A percentile compares a stretch with the other conserved stretches of the same genome.
Conservation (phyloP, 1,140 invertebrate species). For the Goniozus legneri region DNA sequence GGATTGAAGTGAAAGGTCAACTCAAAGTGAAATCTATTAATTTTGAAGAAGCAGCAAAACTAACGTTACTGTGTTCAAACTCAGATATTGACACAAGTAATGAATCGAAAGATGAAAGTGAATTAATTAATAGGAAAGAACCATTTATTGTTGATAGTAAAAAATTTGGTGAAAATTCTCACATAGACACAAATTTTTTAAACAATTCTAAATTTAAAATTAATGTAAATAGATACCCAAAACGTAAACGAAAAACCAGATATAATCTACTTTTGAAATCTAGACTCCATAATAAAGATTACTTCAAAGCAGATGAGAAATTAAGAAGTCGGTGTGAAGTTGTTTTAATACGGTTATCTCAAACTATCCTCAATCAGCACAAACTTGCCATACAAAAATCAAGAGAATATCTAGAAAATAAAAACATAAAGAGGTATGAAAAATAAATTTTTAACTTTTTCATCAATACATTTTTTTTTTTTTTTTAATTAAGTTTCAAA, state of each 20-base stretch:
- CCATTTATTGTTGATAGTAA: constrained; percentile 3
- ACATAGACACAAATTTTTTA: background rate
- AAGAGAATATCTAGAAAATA: constrained; percentile 31
- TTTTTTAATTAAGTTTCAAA: background rate
- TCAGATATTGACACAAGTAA: background rate
- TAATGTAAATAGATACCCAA: background rate
- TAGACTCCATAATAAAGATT: constrained; percentile 14
- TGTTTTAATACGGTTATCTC: constrained; percentile 21
- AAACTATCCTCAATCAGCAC: constrained; percentile 23
- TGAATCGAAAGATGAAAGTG: background rate
- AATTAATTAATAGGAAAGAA: constrained; percentile 8
- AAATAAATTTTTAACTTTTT: constrained; percentile 3
- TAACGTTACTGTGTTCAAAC: background rate
- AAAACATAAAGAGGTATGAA: constrained; percentile 37
- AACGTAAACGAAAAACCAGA: constrained; percentile 3
- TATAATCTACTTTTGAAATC: constrained; percentile 9
- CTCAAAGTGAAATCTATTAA: constrained; percentile 7
- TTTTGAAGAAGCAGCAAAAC: background rate
- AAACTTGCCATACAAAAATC: constrained; percentile 29
- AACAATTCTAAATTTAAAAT: background rate
- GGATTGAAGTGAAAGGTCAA: background rate
- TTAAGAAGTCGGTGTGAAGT: constrained; percentile 26
- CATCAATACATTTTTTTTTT: background rate
- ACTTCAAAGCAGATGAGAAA: constrained; percentile 27
- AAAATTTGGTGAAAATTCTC: background rate